Conservation (phyloP, 2,888 invertebrate genomes). For the Norana najaformis region DNA sequence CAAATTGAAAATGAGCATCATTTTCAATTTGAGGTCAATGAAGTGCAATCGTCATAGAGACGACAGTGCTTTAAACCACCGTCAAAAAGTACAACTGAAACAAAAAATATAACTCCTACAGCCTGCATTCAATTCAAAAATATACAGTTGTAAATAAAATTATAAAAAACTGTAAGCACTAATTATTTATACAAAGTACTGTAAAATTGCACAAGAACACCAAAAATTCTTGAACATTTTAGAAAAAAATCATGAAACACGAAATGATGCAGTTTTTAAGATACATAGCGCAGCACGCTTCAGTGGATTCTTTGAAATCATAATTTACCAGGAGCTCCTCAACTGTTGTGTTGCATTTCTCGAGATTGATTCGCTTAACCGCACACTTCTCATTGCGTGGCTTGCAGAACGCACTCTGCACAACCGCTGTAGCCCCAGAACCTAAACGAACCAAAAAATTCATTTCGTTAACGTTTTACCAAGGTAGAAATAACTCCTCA, state of each 20-base stretch:
- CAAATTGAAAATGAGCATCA: too few relatives aligned
- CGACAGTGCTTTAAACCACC: too few relatives aligned
- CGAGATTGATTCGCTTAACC: constrained; percentile 95
- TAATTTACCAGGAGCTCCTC: constrained; percentile 87
- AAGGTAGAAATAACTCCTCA: background rate
- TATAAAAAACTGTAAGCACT: background rate
- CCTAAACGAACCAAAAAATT: constrained; percentile 66
- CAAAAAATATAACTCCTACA: too few relatives aligned
- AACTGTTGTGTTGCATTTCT: constrained; percentile 99
- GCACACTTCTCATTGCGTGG: constrained; percentile 93
- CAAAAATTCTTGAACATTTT: background rate
- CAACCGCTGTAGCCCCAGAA: constrained; percentile 93
- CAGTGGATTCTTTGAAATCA: background rate
- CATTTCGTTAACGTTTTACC: background rate
- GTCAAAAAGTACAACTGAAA: too few relatives aligned
- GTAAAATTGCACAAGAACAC: background rate
- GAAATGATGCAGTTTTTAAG: background rate
- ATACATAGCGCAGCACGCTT: background rate
- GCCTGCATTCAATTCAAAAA: too few relatives aligned
- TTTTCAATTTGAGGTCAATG: too few relatives aligned
- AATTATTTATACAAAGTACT: background rate
- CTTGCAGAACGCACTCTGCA: constrained; percentile 88
- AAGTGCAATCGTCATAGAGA: too few relatives aligned
- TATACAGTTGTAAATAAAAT: background rate
- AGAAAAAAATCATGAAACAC: background rate